Evolutionary conservation across 2,113 vertebrate genomes (phyloP), one percentile per base, ranked within the genome.

Genomic region (Campylomormyrus numenius): DNA sequence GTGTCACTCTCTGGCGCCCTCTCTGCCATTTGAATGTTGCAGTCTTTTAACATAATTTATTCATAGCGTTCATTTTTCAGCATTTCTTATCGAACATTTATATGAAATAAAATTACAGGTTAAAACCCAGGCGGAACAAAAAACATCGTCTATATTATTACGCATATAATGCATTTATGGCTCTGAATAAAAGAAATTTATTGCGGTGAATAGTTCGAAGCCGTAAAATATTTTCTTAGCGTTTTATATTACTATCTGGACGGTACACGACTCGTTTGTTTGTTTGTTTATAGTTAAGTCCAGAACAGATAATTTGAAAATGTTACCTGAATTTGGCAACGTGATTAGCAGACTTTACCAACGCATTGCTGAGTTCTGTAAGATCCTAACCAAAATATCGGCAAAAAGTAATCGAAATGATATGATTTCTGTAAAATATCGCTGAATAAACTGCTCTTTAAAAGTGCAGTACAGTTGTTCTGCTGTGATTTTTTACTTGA

Each of bases 1-100:
- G 19, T 19, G 42, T 77, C 88, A 74, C 27, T 74, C 39, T 89
- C 56, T 89, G 10, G 84, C 24, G n/a, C 31, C n/a, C 87, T 89
- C 86, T 62, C 53, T 87, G n/a, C 31, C 84, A 17, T 86, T 50
- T 48, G 19, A 3, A 50, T 27, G 84, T 80, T 39, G 74, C 31
- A 42, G 74, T 42, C 74, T 39, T 77, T 42, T 42, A 35, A 77
- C 74, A 17, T 80, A 80, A 42, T 42, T 80, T 80, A 80, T 35
- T 42, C 74, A 39, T 80, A 42, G 74, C 31, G 17, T 35, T 42
- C 4, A 77, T 39, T 77, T n/a, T 66, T 27, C n/a, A 27, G 62
- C n/a, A 9, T 77, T 77, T 39, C 13, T 77, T 77, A 77, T 77
- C 10, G 27, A 70, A 70, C 62, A 70, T 70, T 80, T 39, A 19